Base-by-base conservation (phyloP, 2,888 invertebrate genomes). In the Miltochrista miniata region DNA sequence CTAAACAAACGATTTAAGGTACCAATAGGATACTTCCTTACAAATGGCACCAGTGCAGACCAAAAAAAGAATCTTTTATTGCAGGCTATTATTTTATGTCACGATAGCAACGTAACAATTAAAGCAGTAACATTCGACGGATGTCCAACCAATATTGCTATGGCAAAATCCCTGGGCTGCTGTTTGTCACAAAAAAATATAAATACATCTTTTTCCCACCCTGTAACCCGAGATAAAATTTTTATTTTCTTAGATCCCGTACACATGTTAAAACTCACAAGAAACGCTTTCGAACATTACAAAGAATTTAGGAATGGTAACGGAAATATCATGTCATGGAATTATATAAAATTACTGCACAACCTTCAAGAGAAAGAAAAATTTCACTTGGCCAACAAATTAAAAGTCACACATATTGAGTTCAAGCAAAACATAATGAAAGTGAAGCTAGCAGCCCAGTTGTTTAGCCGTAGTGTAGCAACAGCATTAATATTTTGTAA, bases 381-480 rank as follows among this genome's bases (percentile, higher is more conserved):
- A 13, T 36, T 36, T 13, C 36, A 36, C 36, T 36, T 36, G 14
- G 9, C 36, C 13, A 36, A 36, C 14, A 36, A 36, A 36, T 36
- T 36, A 10, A 13, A 7, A 7, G 8, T 14, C 3, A 7, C 14
- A 7, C 14, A 36, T 10, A 36, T 36, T 9, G 9, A 36, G 3
- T 36, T 36, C 14, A 36, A 36, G 10, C 14, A 36, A 7, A 36
- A 38, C n/a, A 35, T 35, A 35, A 35, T 35, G 12, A 5, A n/a
- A 3, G 35, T 35, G 2, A 35, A 35, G 12, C 7, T 15, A 5
- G 15, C 38, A 9, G n/a, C 18, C 2, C 38, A 38, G n/a, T n/a
- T 38, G 18, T 38, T 38, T 38, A 38, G 24, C 15, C 38, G 38
- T n/a, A 38, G 38, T 38, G 38, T 38, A n/a, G 38, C 38, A 11